Conservation (phyloP, 2,797 vertebrate genomes). For the Thalassophryne amazonica region DNA sequence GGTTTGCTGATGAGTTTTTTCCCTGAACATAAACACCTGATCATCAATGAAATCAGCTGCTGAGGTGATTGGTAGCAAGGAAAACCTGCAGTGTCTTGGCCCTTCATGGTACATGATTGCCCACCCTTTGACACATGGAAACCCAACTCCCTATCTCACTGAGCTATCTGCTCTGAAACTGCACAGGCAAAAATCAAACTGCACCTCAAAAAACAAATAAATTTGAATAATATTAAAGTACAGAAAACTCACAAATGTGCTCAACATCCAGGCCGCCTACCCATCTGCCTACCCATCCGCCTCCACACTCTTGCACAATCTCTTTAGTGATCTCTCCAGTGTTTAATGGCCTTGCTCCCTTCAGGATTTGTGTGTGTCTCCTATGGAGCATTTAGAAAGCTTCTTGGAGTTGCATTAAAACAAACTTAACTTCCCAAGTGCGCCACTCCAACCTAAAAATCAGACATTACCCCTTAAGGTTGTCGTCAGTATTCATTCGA, state of each 20-base stretch:
- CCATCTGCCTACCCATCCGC: slow-evolving; percentile 24
- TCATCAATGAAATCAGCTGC: no score
- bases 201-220: not conserved
- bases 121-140: no score
- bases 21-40: no score
- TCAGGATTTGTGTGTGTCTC: slow-evolving; percentile 2
- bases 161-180: no score
- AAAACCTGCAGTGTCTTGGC: no score
- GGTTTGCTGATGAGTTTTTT: no score
- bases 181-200: not conserved
- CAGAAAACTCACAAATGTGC: slow-evolving; percentile 24
- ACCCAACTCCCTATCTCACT: no score
- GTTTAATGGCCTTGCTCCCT: not conserved
- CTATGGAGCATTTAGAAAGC: not conserved
- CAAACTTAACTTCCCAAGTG: not conserved
- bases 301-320: slow-evolving; percentile 37
- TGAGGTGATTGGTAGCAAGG: no score
- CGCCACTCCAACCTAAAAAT: not conserved
- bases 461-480: not conserved
- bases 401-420: not conserved
- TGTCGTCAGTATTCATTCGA: not conserved
- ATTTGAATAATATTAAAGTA: not conserved
- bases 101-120: no score
- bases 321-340: not conserved
- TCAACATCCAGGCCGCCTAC: slow-evolving; percentile 9